Base-by-base conservation (phyloP, 2,113 vertebrate species). In the Microcebus lehilahytsara region DNA sequence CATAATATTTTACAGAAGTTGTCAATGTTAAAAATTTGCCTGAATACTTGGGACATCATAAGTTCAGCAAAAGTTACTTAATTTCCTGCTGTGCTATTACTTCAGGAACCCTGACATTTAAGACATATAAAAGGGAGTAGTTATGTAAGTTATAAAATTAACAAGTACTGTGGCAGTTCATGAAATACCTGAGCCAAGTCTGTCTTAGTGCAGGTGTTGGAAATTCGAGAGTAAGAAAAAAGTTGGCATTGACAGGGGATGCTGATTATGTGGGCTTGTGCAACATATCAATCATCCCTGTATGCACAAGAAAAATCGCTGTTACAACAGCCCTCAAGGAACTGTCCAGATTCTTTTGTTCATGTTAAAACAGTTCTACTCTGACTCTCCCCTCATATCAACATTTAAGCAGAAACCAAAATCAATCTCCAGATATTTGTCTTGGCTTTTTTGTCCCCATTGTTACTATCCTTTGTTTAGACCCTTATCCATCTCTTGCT, bases 81-180 rank as follows among this genome's bases (percentile, higher is more conserved):
- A 94, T 98, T 92, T 96, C 32, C 85, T 94, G 23, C 17, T 96
- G 42, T 83, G 72, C 78, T 90, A 17, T 96, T 86, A 71, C 91
- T 95, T 96, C 80, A 85, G 85, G 90, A 97, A 91, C 79, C 51
- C 84, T 98, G 97, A 97, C 96, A 98, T 97, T 97, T 97, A 96
- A 98, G 67, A 78, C 80, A 95, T 60, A 87, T 86, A 72, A 97
- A 98, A 96, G 67, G 88, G 87, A 94, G 83, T 94, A 84, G 96
- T 98, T 98, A 97, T 93, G 77, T 97, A 97, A 97, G 72, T 95
- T 83, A 95, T 91, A 93, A 97, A 97, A 96, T 98, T 95, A 96
- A 85, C 95, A 95, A 77, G 96, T 58, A 32, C 86, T 10, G 66
- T 74, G 30, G 85, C 84, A 93, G 89, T 92, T 94, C 79, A 80